Evolutionary conservation across 2,888 invertebrate species (phyloP).

Genomic region (Schizaphis graminum): DNA sequence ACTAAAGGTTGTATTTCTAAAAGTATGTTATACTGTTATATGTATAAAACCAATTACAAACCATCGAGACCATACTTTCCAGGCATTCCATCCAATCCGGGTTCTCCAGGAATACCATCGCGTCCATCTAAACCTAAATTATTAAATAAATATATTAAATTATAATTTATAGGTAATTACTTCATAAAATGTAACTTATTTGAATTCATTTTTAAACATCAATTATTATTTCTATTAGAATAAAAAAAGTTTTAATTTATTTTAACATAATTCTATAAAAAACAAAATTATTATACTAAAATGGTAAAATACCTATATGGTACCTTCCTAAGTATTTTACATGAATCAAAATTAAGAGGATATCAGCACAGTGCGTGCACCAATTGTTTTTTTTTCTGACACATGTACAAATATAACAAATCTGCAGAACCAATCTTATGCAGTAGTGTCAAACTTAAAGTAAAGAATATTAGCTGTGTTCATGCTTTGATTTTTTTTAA

Average conservation of each 20-base stretch:
- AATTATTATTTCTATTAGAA: not conserved
- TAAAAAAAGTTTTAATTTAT: not conserved
- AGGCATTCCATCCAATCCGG: constrained; percentile 88
- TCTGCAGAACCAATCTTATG: not conserved
- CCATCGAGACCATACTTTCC: constrained; percentile 89
- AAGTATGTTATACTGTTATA: not conserved
- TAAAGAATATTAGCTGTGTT: not conserved
- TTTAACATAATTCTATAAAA: not conserved
- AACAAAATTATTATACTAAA: not conserved
- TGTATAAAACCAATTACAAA: constrained; percentile 9
- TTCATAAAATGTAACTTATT: not conserved
- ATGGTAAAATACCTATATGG: not conserved
- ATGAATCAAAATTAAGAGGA: not conserved
- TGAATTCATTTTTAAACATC: not conserved
- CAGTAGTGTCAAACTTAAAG: not conserved
- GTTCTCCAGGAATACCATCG: constrained; percentile 91
- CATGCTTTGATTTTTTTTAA: not conserved
- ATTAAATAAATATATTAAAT: constrained; percentile 72
- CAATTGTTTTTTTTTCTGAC: not conserved
- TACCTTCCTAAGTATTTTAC: not conserved
- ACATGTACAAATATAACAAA: not conserved
- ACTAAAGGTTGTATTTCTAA: not conserved
- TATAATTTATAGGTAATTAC: not conserved
- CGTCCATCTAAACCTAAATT: constrained; percentile 85
- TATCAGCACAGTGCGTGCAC: not conserved